phyloP scores from a whole-genome alignment of 2,888 invertebrate species.

The Amphipoea lucens region DNA sequence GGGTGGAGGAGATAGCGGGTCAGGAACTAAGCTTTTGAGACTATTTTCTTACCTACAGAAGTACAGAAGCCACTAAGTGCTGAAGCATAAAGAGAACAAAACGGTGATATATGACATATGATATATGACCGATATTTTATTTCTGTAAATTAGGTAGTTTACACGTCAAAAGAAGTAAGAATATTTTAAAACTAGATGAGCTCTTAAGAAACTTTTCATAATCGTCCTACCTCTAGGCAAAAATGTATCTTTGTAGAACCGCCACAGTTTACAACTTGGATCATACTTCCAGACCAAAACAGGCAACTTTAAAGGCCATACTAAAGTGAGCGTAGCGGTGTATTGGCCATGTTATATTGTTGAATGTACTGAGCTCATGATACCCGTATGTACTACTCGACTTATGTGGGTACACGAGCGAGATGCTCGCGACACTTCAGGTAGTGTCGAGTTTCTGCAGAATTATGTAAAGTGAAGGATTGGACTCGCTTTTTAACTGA shows the following conservation, averaged over 20 bases:
- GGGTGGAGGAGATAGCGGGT: conserved; percentile 30
- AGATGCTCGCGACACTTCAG: conserved; percentile 11
- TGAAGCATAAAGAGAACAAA: neutral
- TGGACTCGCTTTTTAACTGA: neutral
- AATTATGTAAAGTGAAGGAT: conserved; percentile 13
- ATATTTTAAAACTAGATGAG: neutral
- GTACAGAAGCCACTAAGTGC: neutral
- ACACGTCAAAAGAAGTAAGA: neutral
- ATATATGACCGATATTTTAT: neutral
- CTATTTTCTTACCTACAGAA: neutral
- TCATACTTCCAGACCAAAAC: conserved; percentile 61
- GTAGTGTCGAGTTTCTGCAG: conserved; percentile 9
- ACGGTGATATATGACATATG: too few species aligned
- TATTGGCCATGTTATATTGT: conserved; percentile 72
- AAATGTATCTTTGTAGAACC: neutral
- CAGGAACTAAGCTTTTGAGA: neutral
- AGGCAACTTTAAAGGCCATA: conserved; percentile 70
- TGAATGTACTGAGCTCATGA: conserved; percentile 65
- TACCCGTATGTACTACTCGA: conserved; percentile 21
- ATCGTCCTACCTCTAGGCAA: too few species aligned
- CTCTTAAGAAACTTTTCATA: neutral
- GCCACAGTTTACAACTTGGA: conserved; percentile 42
- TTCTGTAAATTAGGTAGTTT: neutral
- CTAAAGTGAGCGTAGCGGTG: conserved; percentile 71
- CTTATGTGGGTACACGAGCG: conserved; percentile 18